Base-by-base conservation (phyloP, 2,888 invertebrate species). In the Adelognathus sp. region DNA sequence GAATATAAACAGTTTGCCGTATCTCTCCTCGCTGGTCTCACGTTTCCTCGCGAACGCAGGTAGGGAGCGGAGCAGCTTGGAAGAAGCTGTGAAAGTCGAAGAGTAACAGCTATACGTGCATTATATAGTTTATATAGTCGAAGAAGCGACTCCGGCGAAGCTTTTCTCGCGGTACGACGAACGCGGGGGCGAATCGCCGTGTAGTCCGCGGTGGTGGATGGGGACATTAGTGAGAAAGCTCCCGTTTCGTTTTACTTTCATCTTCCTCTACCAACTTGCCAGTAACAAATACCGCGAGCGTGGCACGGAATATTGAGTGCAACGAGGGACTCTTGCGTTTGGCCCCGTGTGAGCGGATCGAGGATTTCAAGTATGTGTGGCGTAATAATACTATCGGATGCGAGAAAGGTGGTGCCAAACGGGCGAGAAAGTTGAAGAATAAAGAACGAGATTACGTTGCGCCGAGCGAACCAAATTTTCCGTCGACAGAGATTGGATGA, bases 201-300 rank as follows among this genome's bases (percentile, higher is more conserved):
- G 31, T 46, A 11, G 61, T 39, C 9, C 7, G 46, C 54, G 61
- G 31, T 24, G 16, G 67, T 63, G 56, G 67, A n/a, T 61, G 46
- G 74, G 73, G n/a, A 80, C 81, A 84, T 84, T 83, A 82, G 79
- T 69, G 61, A 71, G 79, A 80, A 77, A n/a, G n/a, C n/a, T n/a
- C 79, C 80, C 79, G 56, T 72, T 80, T 73, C 33, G 67, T 71
- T 80, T 82, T 79, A 64, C 78, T 69, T 63, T n/a, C 71, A 58
- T 33, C 18, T 54, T 31, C 9, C 33, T 16, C 61, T 50, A 18
- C 36, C 72, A 79, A 79, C 67, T 80, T 76, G 79, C 66, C 46
- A 76, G 58, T 83, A 80, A 82, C 83, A 82, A 84, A 84, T 82
- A 81, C 74, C 79, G 69, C 56, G 82, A 80, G 77, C 84, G 81